Base-by-base conservation (phyloP, 2,888 invertebrate genomes). In the Hesperia comma region DNA sequence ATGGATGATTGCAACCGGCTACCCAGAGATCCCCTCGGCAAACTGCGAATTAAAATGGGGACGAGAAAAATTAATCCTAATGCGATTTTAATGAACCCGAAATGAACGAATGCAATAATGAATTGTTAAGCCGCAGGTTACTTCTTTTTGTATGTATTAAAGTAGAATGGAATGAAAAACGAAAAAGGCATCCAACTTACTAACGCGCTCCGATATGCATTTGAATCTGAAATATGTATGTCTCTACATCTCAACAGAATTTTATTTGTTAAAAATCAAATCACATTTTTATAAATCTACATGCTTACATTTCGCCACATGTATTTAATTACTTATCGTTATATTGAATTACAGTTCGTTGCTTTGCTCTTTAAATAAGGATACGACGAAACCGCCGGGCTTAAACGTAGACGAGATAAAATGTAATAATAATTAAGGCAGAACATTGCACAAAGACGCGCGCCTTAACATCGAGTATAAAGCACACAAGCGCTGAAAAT, bases 41-140 rank as follows among this genome's bases (percentile, higher is more conserved):
- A 88, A 88, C 89, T 85, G 86, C 81, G 87, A 92, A 90, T 92
- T 90, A 89, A 92, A 92, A 90, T 82, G 81, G 88, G 91, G 88
- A 90, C 87, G 91, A 89, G 90, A 92, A 92, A 91, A 91, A 92
- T 90, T 92, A 92, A 92, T 92, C 92, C 92, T 92, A 92, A 92
- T 92, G 88, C 92, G 92, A 92, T 92, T 91, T 92, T 92, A 92
- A 92, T 92, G 92, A 92, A 92, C 87, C 86, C 84, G 83, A 88
- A 91, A 89, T 87, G 87, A 89, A 91, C 84, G 90, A 91, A 90
- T 89, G 88, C 84, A 85, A 81, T 89, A 89, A 91, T 92, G 90
- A 90, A 90, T 87, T 86, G 86, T 81, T 88, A 89, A 90, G 88
- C 86, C 81, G 78, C 82, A 72, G 84, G 82, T 83, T 86, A 82